phyloP scores from a whole-genome alignment of 2,888 invertebrate genomes.

The Euproctis similis region DNA sequence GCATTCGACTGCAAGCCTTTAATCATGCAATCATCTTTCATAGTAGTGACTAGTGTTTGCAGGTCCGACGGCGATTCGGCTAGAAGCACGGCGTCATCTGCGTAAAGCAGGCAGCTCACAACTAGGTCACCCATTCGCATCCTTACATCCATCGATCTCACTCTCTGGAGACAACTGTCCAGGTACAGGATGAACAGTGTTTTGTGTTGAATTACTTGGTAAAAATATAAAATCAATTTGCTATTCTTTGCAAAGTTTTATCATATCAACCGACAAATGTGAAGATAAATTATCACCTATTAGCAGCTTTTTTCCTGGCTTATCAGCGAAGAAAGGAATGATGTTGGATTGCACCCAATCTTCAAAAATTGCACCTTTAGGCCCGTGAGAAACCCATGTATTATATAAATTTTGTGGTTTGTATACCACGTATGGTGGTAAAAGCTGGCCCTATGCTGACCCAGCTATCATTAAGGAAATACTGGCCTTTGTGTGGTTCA shows the following conservation, averaged over 20 bases:
- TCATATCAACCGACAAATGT: too few relatives aligned
- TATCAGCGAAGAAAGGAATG: slow-evolving; percentile 3
- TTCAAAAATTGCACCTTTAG: slow-evolving; percentile 4
- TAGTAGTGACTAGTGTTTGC: too few relatives aligned
- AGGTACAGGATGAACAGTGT: too few relatives aligned
- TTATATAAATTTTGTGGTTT: neutral
- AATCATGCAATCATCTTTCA: too few relatives aligned
- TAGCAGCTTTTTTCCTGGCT: slow-evolving; percentile 2
- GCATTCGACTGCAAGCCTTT: too few relatives aligned
- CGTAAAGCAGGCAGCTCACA: too few relatives aligned
- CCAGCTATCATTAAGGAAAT: slow-evolving; percentile 14
- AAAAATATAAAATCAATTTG: neutral
- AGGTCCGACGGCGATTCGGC: too few relatives aligned
- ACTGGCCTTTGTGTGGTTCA: slow-evolving; percentile 14
- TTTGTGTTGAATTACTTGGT: neutral
- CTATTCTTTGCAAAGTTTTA: too few relatives aligned
- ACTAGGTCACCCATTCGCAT: too few relatives aligned
- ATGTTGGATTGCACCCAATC: slow-evolving; percentile 5
- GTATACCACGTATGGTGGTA: slow-evolving; percentile 9
- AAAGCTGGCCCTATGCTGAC: slow-evolving; percentile 2
- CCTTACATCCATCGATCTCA: too few relatives aligned
- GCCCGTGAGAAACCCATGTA: slow-evolving; percentile 6
- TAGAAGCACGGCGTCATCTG: too few relatives aligned
- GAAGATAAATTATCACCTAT: slow-evolving; percentile 4
- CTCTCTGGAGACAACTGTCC: too few relatives aligned